These are phyloP conservation scores for Ardeotis arabs DNA, from an alignment of 2,113 vertebrate species.

Conservation along the genomic window DNA sequence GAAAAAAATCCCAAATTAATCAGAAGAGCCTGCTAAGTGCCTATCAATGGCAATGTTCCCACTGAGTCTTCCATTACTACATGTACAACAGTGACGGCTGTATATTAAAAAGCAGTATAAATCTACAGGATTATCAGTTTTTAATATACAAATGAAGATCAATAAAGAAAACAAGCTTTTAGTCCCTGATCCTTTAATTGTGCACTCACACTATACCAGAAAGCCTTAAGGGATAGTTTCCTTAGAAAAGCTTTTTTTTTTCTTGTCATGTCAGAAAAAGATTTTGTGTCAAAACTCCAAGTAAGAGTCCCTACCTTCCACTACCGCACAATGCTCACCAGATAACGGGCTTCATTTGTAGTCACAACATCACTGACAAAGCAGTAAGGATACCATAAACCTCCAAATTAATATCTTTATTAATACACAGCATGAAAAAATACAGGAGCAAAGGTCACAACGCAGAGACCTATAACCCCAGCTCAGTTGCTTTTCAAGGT, in stretches of 20 bases:
- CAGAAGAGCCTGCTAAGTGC: neutral
- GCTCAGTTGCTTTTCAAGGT: neutral
- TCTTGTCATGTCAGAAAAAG: neutral
- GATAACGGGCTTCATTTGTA: neutral
- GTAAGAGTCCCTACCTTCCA: neutral
- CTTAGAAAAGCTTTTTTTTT: neutral
- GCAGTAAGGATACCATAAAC: neutral
- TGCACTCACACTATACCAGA: neutral
- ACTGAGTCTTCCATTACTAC: neutral
- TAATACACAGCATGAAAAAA: neutral
- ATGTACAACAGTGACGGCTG: neutral
- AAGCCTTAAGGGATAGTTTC: neutral
- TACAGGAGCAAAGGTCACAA: neutral
- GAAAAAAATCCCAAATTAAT: neutral
- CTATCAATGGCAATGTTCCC: neutral
- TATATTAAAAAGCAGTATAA: neutral
- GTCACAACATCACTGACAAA: neutral
- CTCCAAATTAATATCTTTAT: neutral
- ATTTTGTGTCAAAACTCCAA: neutral
- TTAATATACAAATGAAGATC: neutral
- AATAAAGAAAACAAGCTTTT: neutral
- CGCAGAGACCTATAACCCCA: neutral
- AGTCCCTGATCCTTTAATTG: neutral
- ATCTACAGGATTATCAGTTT: neutral
- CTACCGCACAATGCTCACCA: fast-evolving